Evolutionary conservation across 2,797 vertebrate genomes (phyloP), one percentile per base, ranked within the genome.

Genomic region (Macroramphosus scolopax): DNA sequence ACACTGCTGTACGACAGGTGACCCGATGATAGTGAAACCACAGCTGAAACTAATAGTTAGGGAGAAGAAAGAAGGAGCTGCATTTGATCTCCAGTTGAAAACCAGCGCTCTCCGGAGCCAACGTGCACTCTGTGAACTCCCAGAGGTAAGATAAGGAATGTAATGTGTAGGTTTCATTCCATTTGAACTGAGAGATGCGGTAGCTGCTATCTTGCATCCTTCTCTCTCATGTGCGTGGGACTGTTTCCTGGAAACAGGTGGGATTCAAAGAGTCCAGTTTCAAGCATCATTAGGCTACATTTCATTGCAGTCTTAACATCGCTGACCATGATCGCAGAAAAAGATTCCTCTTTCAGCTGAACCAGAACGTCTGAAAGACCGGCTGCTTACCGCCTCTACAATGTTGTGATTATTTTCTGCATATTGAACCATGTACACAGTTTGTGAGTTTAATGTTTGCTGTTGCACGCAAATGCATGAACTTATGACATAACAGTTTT

Each of bases 201-300:
- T 42, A 39, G 18, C 18, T 52, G 62, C 58, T 72, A 73, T 75
- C 75, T 71, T 54, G 31, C 46, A 35, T 24, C 11, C 39, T 57
- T 50, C 35, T 12, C 43, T 54, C 39, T 70, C 48, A 46, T 62
- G 29, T 43, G 42, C 13, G 15, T 11, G 1, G n/a, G 17, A 41
- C 40, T 34, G 63, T 73, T 80, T 69, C 67, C 52, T 78, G 65
- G 69, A 85, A 86, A 50, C 43, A 55, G 48, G 57, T 60, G 25
- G 37, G 57, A 77, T 68, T 75, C 47, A 80, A 82, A 83, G 72
- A 59, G 61, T 41, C 17, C 29, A 25, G 46, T 67, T 80, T 83
- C 68, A 81, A 46, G 71, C 72, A 26, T 74, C 78, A 73, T 84
- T 87, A n/a, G n/a, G n/a, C n/a, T n/a, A 75, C 38, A 39, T 5